Evolutionary conservation across 2,113 vertebrate genomes (phyloP).

Genomic region (Phyllopteryx taeniolatus): DNA sequence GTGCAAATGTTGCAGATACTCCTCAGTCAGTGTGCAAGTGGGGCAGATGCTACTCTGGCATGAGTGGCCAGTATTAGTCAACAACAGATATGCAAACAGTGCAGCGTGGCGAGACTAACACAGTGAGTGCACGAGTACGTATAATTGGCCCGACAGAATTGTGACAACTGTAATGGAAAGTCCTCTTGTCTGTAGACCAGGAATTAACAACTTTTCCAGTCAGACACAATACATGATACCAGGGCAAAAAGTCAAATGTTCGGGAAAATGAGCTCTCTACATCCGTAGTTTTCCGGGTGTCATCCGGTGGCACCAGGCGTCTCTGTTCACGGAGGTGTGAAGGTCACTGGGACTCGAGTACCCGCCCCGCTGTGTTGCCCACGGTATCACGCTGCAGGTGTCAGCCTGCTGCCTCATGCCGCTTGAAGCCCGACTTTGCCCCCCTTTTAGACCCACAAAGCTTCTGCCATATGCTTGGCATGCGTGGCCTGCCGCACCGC

Average conservation of each 20-base stretch:
- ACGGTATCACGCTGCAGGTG: constrained; percentile 30
- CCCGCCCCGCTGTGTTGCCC: constrained; percentile 13
- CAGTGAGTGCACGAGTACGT: too few species aligned
- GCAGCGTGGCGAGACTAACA: too few species aligned
- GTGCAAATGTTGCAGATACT: too few species aligned
- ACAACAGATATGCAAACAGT: too few species aligned
- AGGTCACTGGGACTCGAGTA: constrained; percentile 50
- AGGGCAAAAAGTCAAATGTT: not conserved
- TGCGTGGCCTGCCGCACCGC: constrained; percentile 35
- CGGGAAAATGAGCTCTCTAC: not conserved
- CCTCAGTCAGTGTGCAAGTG: too few species aligned
- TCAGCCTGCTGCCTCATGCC: constrained; percentile 18
- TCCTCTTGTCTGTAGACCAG: too few species aligned
- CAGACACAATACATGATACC: not conserved
- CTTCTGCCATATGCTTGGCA: constrained; percentile 39
- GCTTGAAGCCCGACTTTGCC: constrained; percentile 27
- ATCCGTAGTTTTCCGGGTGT: not conserved
- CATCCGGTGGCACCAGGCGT: not conserved
- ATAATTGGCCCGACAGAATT: too few species aligned
- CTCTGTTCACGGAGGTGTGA: constrained; percentile 49
- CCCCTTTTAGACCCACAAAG: constrained; percentile 14
- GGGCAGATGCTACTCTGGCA: too few species aligned
- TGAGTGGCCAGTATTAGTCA: too few species aligned
- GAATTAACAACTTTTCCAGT: not conserved
- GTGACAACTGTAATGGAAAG: not conserved